Conservation (phyloP, 2,888 invertebrate species). For the Rotaria socialis region DNA sequence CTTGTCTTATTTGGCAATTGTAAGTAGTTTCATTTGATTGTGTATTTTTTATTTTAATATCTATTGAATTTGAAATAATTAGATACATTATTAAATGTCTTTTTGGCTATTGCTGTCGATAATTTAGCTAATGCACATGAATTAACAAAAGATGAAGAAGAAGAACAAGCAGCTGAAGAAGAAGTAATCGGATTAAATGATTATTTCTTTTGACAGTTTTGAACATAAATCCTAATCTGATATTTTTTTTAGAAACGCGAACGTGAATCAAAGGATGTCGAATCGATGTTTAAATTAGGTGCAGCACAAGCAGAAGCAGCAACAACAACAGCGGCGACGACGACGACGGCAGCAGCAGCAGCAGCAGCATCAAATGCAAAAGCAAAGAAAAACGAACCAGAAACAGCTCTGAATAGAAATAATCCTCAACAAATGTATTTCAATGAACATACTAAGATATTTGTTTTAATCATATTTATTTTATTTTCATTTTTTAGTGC, state of each 20-base stretch:
- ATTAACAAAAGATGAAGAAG: constrained; percentile 61
- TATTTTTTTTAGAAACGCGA: constrained; percentile 10
- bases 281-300: constrained; percentile 5
- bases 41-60: no score
- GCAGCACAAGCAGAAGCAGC: not conserved
- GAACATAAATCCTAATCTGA: no score
- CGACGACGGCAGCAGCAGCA: not conserved
- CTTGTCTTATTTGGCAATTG: constrained; percentile 97
- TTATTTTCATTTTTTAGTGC: no score
- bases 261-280: constrained; percentile 32
- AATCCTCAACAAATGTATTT: constrained; percentile 3
- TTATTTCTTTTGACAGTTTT: no score
- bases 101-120: constrained; percentile 99
- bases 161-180: constrained; percentile 86
- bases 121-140: constrained; percentile 99
- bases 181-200: not conserved
- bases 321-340: not conserved
- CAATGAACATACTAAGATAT: no score
- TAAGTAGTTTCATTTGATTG: constrained; percentile 54
- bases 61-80: no score
- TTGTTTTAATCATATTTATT: no score
- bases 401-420: not conserved
- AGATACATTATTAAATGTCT: constrained; percentile 96
- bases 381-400: not conserved
- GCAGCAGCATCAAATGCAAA: not conserved